A percentile compares a stretch with the other conserved stretches of the same genome.
Evolutionary conservation across 2,113 vertebrate genomes (phyloP).

Genomic region (Xenopus tropicalis): DNA sequence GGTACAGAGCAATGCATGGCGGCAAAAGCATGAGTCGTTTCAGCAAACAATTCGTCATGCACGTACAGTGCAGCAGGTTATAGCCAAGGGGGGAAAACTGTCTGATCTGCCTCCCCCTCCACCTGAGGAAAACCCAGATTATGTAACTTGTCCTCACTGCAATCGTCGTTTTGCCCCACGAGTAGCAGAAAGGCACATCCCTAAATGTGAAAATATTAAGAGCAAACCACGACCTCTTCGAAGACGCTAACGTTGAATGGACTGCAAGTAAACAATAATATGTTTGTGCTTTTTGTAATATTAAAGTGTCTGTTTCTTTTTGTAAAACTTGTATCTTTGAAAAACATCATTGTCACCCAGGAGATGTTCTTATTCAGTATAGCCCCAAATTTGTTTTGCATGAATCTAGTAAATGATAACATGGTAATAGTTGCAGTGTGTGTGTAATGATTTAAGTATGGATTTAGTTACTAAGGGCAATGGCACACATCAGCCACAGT

Average conservation of each 20-base stretch:
- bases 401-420: no score
- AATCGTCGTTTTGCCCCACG: slow-evolving; percentile 63
- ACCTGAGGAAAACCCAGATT: slow-evolving; percentile 61
- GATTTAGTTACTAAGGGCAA: no score
- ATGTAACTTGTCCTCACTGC: slow-evolving; percentile 69
- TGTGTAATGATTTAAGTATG: no score
- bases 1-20: slow-evolving; percentile 61
- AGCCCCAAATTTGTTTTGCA: no score
- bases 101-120: slow-evolving; percentile 48
- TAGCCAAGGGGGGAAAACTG: slow-evolving; percentile 53
- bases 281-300: no score
- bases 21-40: slow-evolving; percentile 64
- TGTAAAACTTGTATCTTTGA: no score
- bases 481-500: no score
- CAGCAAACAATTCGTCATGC: slow-evolving; percentile 58
- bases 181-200: slow-evolving; percentile 67
- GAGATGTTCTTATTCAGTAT: no score
- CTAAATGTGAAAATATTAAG: slow-evolving; percentile 69
- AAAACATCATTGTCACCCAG: no score
- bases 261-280: no score
- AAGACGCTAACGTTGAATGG: slow-evolving; percentile 25
- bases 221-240: slow-evolving; percentile 54
- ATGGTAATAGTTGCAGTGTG: no score
- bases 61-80: slow-evolving; percentile 54
- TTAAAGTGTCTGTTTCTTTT: no score